Evolutionary conservation across 2,888 invertebrate species (phyloP), one percentile per base, ranked within the genome.

Genomic region (Aleiodes alternator): DNA sequence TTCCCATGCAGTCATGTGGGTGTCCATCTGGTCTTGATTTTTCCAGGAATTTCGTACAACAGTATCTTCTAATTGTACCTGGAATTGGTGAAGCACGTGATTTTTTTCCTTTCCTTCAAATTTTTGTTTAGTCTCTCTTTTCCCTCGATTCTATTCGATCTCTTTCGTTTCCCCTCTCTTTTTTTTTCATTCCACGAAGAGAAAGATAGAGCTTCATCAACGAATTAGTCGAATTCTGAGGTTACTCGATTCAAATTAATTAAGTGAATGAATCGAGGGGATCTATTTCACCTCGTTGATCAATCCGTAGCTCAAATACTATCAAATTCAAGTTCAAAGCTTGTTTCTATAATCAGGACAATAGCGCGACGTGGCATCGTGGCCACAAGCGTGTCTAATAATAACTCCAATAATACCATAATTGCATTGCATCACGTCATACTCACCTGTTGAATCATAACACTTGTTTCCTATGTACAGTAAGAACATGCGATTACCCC

Each of bases 371-470:
- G 23, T 61, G 7, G 59, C 34, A 59, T 38, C 51, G 48, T 14
- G 11, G 43, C 14, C 73, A 75, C 56, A 71, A 53, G 14, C 53
- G 48, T 69, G 9, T 50, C 57, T 66, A 70, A 76, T 72, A 76
- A 73, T 79, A 80, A 80, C 70, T 66, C 61, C 56, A 72, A 76
- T 72, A 69, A 79, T 76, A 72, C 68, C 69, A 64, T 77, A 83
- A 82, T 81, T 78, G 76, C 78, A 76, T 76, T 73, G 73, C 79
- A 82, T 79, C 85, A 84, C 83, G 84, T 82, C 79, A 86, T 80
- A 80, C 84, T 81, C 84, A 87, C 86, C 85, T 86, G 86, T 86
- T 86, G 85, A 85, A 76, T 75, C 76, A 72, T 34, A 53, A 50
- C 73, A 50, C 14, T 50, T 72, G 64, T 69, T 61, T 31, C 48